Conservation (phyloP, 2,888 invertebrate genomes). For the Chaetogeoica ovagalla region DNA sequence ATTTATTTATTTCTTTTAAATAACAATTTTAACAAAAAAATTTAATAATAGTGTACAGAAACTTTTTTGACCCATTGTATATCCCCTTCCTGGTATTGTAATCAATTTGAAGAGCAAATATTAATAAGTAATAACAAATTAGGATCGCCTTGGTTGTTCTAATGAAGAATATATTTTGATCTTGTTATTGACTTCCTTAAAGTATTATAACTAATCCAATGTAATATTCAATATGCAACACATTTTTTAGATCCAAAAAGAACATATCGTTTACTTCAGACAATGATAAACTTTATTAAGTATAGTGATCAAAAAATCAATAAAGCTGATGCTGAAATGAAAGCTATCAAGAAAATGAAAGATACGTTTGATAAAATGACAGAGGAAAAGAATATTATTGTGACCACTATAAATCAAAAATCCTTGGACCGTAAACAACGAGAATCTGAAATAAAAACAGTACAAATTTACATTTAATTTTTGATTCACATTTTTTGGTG, state of each 20-base stretch:
- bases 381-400: conserved; percentile 29
- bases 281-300: conserved; percentile 45
- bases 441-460: conserved; percentile 33
- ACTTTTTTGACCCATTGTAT: no score
- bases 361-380: conserved; percentile 33
- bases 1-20: no score
- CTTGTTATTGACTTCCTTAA: no score
- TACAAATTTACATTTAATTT: neutral
- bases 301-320: conserved; percentile 44
- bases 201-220: no score
- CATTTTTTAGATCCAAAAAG: conserved; percentile 31
- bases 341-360: conserved; percentile 44
- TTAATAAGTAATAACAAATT: no score
- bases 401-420: conserved; percentile 33
- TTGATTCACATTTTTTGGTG: neutral
- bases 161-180: no score
- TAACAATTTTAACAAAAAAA: no score
- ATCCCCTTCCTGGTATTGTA: no score
- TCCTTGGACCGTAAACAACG: conserved; percentile 20
- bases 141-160: no score
- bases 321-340: conserved; percentile 36
- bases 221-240: no score
- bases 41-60: no score
- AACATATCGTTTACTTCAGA: conserved; percentile 33
- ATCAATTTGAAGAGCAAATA: no score